Evolutionary conservation across 2,797 vertebrate species (phyloP).

Genomic region (Neostethus bicornis): DNA sequence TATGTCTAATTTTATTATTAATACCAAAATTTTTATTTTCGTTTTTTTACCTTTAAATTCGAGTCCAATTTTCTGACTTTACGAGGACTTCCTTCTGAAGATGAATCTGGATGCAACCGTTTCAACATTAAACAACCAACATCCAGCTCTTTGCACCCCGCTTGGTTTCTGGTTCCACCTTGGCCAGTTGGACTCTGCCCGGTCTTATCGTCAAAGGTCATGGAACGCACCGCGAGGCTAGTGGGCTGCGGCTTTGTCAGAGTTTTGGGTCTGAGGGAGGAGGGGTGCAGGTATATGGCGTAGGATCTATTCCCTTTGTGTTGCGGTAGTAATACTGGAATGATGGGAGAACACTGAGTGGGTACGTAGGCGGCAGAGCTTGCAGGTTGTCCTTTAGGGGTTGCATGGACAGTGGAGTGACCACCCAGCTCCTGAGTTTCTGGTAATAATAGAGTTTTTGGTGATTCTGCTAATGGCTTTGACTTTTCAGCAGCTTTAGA

Average conservation of each 20-base stretch:
- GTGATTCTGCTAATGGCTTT: slow-evolving; percentile 21
- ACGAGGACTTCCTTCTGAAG: slow-evolving; percentile 65
- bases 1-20: neutral
- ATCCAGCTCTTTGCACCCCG: slow-evolving; percentile 14
- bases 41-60: slow-evolving; percentile 63
- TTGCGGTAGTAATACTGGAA: slow-evolving; percentile 86
- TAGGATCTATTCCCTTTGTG: slow-evolving; percentile 77
- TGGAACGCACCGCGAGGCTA: slow-evolving; percentile 82
- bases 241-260: slow-evolving; percentile 77
- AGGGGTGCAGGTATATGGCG: slow-evolving; percentile 85
- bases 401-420: slow-evolving; percentile 38
- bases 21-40: neutral
- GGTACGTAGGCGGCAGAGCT: slow-evolving; percentile 61
- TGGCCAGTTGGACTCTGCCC: slow-evolving; percentile 42
- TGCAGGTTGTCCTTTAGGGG: slow-evolving; percentile 59
- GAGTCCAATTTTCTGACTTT: slow-evolving; percentile 63
- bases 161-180: neutral
- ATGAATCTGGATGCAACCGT: slow-evolving; percentile 61
- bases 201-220: slow-evolving; percentile 79
- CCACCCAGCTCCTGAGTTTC: slow-evolving; percentile 52
- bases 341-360: slow-evolving; percentile 77
- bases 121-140: slow-evolving; percentile 73
- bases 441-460: slow-evolving; percentile 38
- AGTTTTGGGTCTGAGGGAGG: slow-evolving; percentile 77
- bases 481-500: slow-evolving; percentile 33